Base-by-base conservation (phyloP, 1,140 invertebrate genomes). In the Hormaphis cornu region DNA sequence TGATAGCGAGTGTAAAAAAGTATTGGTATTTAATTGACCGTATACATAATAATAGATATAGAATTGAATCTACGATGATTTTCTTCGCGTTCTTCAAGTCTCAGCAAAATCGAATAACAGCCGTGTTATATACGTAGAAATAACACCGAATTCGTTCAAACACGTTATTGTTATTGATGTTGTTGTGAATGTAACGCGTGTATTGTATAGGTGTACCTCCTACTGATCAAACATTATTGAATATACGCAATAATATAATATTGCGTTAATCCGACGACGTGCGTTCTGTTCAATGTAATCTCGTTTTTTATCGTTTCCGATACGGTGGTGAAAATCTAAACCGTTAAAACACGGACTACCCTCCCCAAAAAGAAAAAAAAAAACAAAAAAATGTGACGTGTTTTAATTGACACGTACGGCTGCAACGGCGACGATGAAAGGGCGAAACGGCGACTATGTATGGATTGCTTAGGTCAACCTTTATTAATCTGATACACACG, bases 391-490 rank as follows among this genome's bases (percentile, higher is more conserved):
- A 24, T 16, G 14, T 16, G 20, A 24, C n/a, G 33, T 4, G 54
- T 66, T 66, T 66, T 66, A 66, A 66, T 66, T 66, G 61, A 66
- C 61, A 66, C 30, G 28, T 66, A 37, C 12, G 22, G 20, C 18
- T 6, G 30, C 9, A 33, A n/a, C n/a, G n/a, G n/a, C 46, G 18
- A 5, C 18, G 20, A 50, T 18, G 8, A 20, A 22, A 20, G 16
- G 46, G 40, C 4, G 6, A n/a, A 33, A n/a, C n/a, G n/a, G n/a
- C 46, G 18, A 5, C 18, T 7, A 50, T 18, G 8, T 18, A 22
- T 16, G 6, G 14, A 40, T 40, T 40, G 35, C 54, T 58, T 58
- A 16, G 54, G 33, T 58, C 53, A 35, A 37, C 33, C 54, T 33
- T n/a, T n/a, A 58, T 40, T 58, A 40, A 56, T 56, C 20, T 8